Base-by-base conservation (phyloP, 1,140 invertebrate genomes). In the Euschistus heros region DNA sequence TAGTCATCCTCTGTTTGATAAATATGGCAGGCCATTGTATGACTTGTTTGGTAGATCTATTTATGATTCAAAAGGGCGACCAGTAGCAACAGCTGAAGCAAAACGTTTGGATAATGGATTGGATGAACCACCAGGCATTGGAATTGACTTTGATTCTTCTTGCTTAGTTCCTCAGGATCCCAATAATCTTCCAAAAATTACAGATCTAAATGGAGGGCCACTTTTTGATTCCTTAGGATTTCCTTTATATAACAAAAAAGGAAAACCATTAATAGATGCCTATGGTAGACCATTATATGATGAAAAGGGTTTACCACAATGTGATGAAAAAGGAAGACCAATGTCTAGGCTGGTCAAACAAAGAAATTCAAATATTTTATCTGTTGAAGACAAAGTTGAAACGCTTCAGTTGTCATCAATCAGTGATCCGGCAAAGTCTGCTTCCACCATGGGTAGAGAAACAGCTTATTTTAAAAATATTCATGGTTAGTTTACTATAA, bases 211-310 rank as follows among this genome's bases (percentile, higher is more conserved):
- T n/a, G 65, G 65, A 30, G 65, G 65, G 1, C 65, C 65, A n/a
- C 26, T 66, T 22, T 62, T 62, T 54, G 65, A 66, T 54, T 47
- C 62, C 30, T 66, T 52, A 14, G 65, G 65, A 37, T 15, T 24
- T 52, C 65, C 65, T 2, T 18, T 66, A 46, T 66, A 66, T 37
- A 66, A 62, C 46, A 66, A 62, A 47, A 37, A 52, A 37, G 65
- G 65, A n/a, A 66, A 62, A 37, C 65, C 65, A 22, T 18, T 62
- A 2, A 62, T 26, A 22, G 65, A 66, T 61, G 37, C 42, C 20
- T 66, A 44, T 42, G 65, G 60, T 5, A 44, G 65, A 62, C 65
- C 65, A 17, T 24, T 66, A n/a, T 66, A 66, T 42, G 47, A 66
- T 30, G 61, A 62, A 30, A 27, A 61, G 22, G 65, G 65, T 7